Evolutionary conservation across 2,113 vertebrate species (phyloP).

Genomic region (Periophthalmodon schlosseri): DNA sequence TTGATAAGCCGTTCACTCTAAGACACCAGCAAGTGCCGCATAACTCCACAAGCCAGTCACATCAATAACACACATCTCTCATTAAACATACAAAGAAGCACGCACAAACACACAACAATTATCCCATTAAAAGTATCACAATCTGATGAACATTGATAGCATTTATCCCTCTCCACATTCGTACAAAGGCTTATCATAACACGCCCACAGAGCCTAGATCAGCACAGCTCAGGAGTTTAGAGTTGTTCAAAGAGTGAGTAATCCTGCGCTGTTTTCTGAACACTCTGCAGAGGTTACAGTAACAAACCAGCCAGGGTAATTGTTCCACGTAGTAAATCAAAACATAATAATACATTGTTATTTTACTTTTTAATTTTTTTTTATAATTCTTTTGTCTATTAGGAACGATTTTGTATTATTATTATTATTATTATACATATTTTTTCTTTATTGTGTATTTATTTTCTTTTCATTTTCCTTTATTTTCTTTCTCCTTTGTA

Average conservation of each 20-base stretch:
- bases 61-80: slow-evolving; percentile 44
- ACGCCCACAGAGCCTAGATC: not conserved
- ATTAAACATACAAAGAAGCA: slow-evolving; percentile 20
- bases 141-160: slow-evolving; percentile 49
- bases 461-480: too few species aligned
- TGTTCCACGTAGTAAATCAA: not conserved
- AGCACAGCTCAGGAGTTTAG: slow-evolving; percentile 39
- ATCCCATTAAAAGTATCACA: slow-evolving; percentile 43
- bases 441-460: too few species aligned
- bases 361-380: too few species aligned
- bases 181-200: slow-evolving; percentile 33
- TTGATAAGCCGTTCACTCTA: slow-evolving; percentile 45
- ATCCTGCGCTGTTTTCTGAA: slow-evolving; percentile 41
- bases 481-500: too few species aligned
- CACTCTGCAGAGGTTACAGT: slow-evolving; percentile 12
- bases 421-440: too few species aligned
- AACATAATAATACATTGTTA: not conserved
- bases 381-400: too few species aligned
- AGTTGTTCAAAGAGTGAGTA: slow-evolving; percentile 40
- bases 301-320: not conserved
- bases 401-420: too few species aligned
- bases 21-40: slow-evolving; percentile 18
- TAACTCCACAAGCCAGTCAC: slow-evolving; percentile 24
- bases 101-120: slow-evolving; percentile 37
- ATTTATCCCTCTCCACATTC: slow-evolving; percentile 32